These are phyloP conservation scores for Melangyna quadrimaculata DNA, from an alignment of 2,888 invertebrate species.

Conservation along the genomic window DNA sequence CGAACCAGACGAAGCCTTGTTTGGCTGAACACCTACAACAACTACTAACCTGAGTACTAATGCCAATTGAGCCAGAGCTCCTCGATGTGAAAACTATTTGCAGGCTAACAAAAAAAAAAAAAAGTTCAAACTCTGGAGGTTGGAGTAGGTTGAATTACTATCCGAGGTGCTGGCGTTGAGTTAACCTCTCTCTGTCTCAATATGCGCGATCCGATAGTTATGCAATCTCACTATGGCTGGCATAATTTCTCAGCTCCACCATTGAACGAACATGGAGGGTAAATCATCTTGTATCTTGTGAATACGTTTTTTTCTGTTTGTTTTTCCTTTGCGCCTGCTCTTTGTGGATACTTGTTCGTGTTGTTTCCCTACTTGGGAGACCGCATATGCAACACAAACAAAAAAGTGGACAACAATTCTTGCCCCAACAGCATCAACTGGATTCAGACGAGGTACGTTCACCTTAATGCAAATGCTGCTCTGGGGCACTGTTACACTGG, in stretches of 20 bases:
- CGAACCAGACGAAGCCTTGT: slow-evolving; percentile 40
- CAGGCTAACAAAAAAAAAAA: slow-evolving; percentile 25
- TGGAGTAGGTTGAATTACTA: slow-evolving; percentile 48
- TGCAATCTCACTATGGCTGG: slow-evolving; percentile 48
- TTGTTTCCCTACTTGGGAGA: slow-evolving; percentile 20
- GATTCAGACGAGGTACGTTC: slow-evolving; percentile 43
- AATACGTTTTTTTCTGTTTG: not conserved
- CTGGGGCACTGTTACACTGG: slow-evolving; percentile 51
- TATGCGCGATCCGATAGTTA: slow-evolving; percentile 41
- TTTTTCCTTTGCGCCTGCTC: not conserved
- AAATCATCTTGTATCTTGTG: slow-evolving; percentile 24
- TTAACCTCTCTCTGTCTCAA: slow-evolving; percentile 52
- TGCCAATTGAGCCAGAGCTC: not conserved
- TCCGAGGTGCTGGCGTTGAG: slow-evolving; percentile 41
- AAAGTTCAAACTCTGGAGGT: slow-evolving; percentile 51
- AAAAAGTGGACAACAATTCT: slow-evolving; percentile 33
- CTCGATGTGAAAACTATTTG: slow-evolving; percentile 58
- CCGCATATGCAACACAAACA: not conserved
- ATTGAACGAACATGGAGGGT: slow-evolving; percentile 21
- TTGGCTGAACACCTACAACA: slow-evolving; percentile 58
- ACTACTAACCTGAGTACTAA: slow-evolving; percentile 16
- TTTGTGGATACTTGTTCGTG: slow-evolving; percentile 38
- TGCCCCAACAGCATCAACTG: slow-evolving; percentile 20
- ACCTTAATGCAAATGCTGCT: slow-evolving; percentile 37
- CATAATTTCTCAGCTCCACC: slow-evolving; percentile 50